A percentile compares a stretch with the other conserved stretches of the same genome.
These are phyloP conservation scores for Lagocephalus sceleratus DNA, from an alignment of 2,797 vertebrate genomes.

Conservation along the genomic window DNA sequence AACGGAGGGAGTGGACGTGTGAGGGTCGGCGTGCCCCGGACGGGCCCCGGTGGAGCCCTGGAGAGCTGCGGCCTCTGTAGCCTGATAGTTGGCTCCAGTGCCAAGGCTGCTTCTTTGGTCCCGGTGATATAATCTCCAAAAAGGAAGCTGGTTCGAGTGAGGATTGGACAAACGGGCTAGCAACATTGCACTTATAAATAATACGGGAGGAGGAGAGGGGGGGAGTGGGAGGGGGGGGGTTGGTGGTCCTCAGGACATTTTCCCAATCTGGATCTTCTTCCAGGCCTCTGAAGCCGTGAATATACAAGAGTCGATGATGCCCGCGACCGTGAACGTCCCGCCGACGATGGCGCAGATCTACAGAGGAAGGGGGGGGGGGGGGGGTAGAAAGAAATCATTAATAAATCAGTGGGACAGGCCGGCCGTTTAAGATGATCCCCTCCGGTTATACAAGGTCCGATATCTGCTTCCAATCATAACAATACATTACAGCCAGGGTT, in stretches of 20 bases:
- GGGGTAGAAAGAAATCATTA: not conserved
- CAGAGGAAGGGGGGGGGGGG: not conserved
- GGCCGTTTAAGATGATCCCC: not conserved
- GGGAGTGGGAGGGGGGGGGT: constrained; percentile 10
- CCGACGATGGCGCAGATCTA: constrained; percentile 98
- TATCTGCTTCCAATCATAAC: constrained; percentile 16
- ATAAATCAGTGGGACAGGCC: constrained; percentile 1
- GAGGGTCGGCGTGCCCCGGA: constrained; percentile 35
- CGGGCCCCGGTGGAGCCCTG: constrained; percentile 40
- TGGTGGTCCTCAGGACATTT: constrained; percentile 82
- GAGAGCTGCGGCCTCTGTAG: constrained; percentile 36
- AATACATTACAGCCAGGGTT: constrained; percentile 6
- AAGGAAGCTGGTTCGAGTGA: constrained; percentile 25
- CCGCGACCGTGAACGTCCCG: constrained; percentile 96
- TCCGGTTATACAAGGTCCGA: not conserved
- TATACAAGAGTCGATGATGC: constrained; percentile 98
- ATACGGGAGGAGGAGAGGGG: constrained; percentile 20
- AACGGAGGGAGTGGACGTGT: constrained; percentile 43
- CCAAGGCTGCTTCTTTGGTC: constrained; percentile 34
- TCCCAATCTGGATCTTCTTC: constrained; percentile 99
- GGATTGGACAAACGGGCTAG: constrained; percentile 57
- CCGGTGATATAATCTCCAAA: constrained; percentile 26
- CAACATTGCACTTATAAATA: constrained; percentile 61
- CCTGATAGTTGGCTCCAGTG: constrained; percentile 55
- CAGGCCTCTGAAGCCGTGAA: constrained; percentile 98